Evolutionary conservation across 2,113 vertebrate species (phyloP), one percentile per base, ranked within the genome.

Genomic region (Cervus canadensis): DNA sequence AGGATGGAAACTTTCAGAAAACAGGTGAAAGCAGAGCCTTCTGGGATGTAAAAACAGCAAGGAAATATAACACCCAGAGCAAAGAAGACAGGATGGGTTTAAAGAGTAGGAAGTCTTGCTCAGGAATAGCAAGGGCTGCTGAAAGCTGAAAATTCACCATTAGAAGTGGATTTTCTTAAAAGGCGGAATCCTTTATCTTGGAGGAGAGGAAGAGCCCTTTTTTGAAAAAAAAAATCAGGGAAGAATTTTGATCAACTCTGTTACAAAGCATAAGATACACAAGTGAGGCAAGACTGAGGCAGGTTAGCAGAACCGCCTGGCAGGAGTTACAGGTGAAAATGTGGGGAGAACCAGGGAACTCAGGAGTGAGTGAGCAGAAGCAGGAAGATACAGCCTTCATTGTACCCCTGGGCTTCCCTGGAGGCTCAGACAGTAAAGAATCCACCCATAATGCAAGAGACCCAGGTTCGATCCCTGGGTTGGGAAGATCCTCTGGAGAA

Each of bases 381-480:
- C 0, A 3, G 15, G 50, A 4, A 11, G 50, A 40, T 0, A 2
- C 62, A 8, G 16, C 50, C 36, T 28, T 11, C 67, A 40, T 2
- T 0, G n/a, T 10, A 74, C 36, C 19, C n/a, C n/a, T 40, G 67
- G 36, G 67, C 21, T 74, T 23, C 36, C 11, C 21, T 40, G 67
- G 21, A 74, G 67, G 36, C 36, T 23, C 19, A 40, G 67, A 25
- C 2, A 5, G 36, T 21, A 40, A 40, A 6, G 21, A 74, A 25
- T 13, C 67, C 10, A 13, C 67, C 67, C 2, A 6, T 21, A 3
- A 13, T 25, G 67, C 67, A 23, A 13, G 36, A 40, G 36, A 40
- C 36, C 19, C 19, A 6, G 67, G n/a, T 74, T 74, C 5, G 0
- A 13, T 40, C 67, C n/a, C n/a, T 2, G 2, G 23, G 23, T 26